Evolutionary conservation across 2,888 invertebrate species (phyloP).

Genomic region (Xylocampa areola): DNA sequence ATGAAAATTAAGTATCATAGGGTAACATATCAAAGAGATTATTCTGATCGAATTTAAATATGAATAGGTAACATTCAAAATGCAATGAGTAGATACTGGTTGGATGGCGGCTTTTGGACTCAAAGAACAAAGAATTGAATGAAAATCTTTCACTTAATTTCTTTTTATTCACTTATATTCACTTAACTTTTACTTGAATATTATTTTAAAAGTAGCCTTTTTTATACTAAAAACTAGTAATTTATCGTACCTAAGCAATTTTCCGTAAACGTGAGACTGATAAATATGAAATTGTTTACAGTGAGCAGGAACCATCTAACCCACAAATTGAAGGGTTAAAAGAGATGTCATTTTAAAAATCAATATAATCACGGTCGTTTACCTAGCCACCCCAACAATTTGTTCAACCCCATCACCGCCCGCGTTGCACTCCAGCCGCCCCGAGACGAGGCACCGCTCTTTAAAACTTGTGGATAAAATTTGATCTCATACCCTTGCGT

Average conservation of each 20-base stretch:
- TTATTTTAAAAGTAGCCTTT: too few species aligned
- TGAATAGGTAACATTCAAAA: conserved; percentile 63
- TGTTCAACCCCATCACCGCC: conserved; percentile 79
- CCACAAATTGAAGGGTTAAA: conserved; percentile 63
- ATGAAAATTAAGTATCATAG: conserved; percentile 72
- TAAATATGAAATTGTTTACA: background rate
- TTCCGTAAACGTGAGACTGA: background rate
- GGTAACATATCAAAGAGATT: conserved; percentile 71
- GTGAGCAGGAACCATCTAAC: conserved; percentile 15
- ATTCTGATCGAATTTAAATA: conserved; percentile 72
- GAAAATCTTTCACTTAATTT: background rate
- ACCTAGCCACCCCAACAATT: conserved; percentile 84
- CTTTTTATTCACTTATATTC: background rate
- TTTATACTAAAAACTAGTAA: too few species aligned
- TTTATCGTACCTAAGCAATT: too few species aligned
- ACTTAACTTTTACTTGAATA: too few species aligned
- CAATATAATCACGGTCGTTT: conserved; percentile 87
- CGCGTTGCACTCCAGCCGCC: conserved; percentile 70
- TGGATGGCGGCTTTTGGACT: conserved; percentile 21
- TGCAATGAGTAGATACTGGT: conserved; percentile 36
- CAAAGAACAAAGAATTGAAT: conserved; percentile 18
- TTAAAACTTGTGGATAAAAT: conserved; percentile 85
- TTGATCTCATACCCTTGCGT: conserved; percentile 78
- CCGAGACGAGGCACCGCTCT: conserved; percentile 75
- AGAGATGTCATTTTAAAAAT: conserved; percentile 82